Percentiles rank a stretch among this genome's conserved stretches.
Conservation (phyloP, 23 tunicate genomes). For the Ascidia mentula region DNA sequence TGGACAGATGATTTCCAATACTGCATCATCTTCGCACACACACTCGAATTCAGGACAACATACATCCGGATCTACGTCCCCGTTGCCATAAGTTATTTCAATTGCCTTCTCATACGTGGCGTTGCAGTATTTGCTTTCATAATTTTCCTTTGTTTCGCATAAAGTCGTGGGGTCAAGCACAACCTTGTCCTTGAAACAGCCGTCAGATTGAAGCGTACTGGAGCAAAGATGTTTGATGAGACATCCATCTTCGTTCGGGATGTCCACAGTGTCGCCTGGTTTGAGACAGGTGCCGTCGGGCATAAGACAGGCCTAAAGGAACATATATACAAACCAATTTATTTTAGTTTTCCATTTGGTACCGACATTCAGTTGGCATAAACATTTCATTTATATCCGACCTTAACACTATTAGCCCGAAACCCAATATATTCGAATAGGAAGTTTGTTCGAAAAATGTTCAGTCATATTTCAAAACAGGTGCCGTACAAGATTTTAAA, state of each 20-base stretch:
- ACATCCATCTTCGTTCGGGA: background rate
- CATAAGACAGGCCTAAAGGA: background rate
- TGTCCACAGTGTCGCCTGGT: background rate
- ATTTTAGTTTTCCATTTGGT: too few species aligned
- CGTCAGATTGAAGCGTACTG: background rate
- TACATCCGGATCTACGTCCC: background rate
- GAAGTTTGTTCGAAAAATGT: too few species aligned
- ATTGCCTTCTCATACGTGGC: background rate
- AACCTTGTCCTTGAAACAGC: background rate
- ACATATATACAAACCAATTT: background rate
- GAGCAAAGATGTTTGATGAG: background rate
- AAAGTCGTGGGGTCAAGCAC: background rate
- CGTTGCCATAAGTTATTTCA: background rate
- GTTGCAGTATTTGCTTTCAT: background rate
- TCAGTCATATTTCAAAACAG: too few species aligned
- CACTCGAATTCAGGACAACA: background rate
- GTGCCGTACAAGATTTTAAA: too few species aligned
- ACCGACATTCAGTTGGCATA: too few species aligned
- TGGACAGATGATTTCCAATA: background rate
- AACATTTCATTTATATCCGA: too few species aligned
- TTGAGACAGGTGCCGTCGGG: background rate
- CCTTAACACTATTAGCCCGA: too few species aligned
- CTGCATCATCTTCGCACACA: background rate
- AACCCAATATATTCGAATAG: too few species aligned
- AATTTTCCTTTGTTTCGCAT: background rate